Percentiles rank a stretch among this genome's conserved stretches.
phyloP scores from a whole-genome alignment of 2,113 vertebrate species.

The Odontophorus gujanensis region DNA sequence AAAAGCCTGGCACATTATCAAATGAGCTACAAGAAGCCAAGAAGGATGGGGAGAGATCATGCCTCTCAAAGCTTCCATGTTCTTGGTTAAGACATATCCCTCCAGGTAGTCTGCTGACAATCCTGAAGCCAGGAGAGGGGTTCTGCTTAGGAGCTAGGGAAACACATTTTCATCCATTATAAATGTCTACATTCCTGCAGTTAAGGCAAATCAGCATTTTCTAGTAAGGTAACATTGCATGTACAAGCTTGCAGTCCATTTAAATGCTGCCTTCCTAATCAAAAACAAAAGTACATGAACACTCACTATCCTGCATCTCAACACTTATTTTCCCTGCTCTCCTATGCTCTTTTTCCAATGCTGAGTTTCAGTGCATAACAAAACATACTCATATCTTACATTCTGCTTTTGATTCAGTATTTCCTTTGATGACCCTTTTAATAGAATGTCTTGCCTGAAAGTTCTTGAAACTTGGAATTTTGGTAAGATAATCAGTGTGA shows the following conservation, averaged over 20 bases:
- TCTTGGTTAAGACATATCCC: slow-evolving; percentile 3
- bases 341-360: not conserved
- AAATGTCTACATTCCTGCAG: not conserved
- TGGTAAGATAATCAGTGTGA: not conserved
- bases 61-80: not conserved
- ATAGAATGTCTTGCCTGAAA: not conserved
- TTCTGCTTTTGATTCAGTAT: not conserved
- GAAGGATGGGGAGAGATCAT: not conserved
- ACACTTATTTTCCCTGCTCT: not conserved
- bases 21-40: not conserved
- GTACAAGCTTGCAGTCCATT: not conserved
- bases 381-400: not conserved
- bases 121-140: not conserved
- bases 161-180: not conserved
- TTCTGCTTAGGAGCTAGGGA: not conserved
- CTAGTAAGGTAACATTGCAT: not conserved
- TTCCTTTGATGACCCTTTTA: not conserved
- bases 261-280: not conserved
- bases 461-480: not conserved
- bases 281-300: not conserved
- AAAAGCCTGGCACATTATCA: not conserved
- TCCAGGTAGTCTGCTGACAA: not conserved
- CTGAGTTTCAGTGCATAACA: not conserved
- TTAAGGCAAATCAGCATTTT: not conserved
- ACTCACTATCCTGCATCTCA: not conserved